Evolutionary conservation across 1,140 invertebrate species (phyloP).

Genomic region (Macrostomum lignano): DNA sequence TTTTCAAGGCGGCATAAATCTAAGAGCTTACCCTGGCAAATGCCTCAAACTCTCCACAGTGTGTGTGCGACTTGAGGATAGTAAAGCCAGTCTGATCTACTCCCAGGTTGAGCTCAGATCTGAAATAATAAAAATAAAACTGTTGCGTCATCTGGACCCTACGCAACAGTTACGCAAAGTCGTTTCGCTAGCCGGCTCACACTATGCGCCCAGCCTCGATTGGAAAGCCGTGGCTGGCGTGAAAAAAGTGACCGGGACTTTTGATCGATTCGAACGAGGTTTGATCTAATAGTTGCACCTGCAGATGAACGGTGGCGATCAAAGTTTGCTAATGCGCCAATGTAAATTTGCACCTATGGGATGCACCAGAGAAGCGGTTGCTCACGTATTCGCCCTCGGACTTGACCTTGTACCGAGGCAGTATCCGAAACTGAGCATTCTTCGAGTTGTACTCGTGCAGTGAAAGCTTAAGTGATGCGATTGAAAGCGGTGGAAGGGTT

Average conservation of each 20-base stretch:
- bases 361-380: background rate
- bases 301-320: conserved; percentile 1
- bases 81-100: too few relatives aligned
- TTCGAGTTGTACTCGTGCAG: conserved; percentile 14
- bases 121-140: conserved; percentile 2
- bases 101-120: too few relatives aligned
- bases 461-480: background rate
- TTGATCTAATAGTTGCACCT: conserved; percentile 27
- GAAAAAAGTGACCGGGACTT: conserved; percentile 23
- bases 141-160: background rate
- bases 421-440: conserved; percentile 24
- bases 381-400: conserved; percentile 17
- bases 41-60: too few relatives aligned
- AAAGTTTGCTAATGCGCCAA: background rate
- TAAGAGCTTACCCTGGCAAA: too few relatives aligned
- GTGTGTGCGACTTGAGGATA: too few relatives aligned
- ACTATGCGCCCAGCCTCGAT: background rate
- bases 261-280: conserved; percentile 25
- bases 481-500: too few relatives aligned
- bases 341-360: conserved; percentile 1
- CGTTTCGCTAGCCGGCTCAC: background rate
- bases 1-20: conserved; percentile 4
- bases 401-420: conserved; percentile 27
- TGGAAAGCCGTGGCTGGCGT: conserved; percentile 11
- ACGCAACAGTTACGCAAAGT: background rate